Evolutionary conservation across 1,140 invertebrate genomes (phyloP).

Genomic region (Stegodyphus mimosarum): DNA sequence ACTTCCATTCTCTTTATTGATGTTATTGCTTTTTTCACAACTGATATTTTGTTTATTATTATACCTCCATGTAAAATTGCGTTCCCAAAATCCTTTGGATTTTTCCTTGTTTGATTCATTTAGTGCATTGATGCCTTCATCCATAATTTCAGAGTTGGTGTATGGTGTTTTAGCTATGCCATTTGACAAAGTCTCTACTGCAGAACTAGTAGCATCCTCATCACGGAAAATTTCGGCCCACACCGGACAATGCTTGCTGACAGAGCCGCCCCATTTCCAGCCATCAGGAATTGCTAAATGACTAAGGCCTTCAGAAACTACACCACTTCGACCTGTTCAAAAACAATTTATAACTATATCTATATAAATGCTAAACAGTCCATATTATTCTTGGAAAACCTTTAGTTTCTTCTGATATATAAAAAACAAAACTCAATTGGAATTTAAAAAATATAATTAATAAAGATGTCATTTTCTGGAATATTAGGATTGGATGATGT

Average conservation of each 20-base stretch:
- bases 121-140: conserved; percentile 17
- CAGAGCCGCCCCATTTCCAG: conserved; percentile 83
- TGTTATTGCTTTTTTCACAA: conserved; percentile 31
- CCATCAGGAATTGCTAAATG: conserved; percentile 83
- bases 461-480: too few relatives aligned
- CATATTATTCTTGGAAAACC: too few relatives aligned
- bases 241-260: conserved; percentile 78
- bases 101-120: conserved; percentile 22
- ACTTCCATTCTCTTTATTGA: conserved; percentile 43
- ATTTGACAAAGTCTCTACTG: conserved; percentile 11
- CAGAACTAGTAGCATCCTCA: conserved; percentile 11
- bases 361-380: neutral
- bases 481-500: too few relatives aligned
- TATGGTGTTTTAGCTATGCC: conserved; percentile 15
- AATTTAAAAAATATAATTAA: too few relatives aligned
- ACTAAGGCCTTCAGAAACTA: conserved; percentile 77
- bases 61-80: conserved; percentile 46
- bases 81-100: conserved; percentile 41
- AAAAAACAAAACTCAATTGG: too few relatives aligned
- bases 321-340: conserved; percentile 72
- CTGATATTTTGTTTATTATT: conserved; percentile 15
- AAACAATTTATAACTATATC: neutral
- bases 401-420: too few relatives aligned
- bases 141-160: neutral
- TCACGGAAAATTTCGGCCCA: conserved; percentile 72